Evolutionary conservation across 2,888 invertebrate species (phyloP), one percentile per base, ranked within the genome.

Genomic region (Eristalis pertinax): DNA sequence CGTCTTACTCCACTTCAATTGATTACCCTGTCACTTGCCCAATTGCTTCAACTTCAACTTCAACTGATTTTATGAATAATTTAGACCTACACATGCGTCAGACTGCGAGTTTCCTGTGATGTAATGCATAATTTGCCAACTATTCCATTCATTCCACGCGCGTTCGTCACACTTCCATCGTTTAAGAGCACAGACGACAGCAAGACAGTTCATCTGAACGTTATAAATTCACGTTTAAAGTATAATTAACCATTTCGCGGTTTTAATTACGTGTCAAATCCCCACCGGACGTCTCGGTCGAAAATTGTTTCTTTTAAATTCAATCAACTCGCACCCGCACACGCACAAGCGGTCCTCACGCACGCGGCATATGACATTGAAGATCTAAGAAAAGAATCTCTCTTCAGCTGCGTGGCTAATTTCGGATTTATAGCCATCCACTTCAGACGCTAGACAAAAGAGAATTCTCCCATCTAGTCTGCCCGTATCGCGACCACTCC

Each of bases 301-400:
- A 65, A 79, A 64, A 58, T 22, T 22, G 22, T 65, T 32, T 65
- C 11, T 19, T 68, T 22, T 63, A 76, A 35, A 84, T 72, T 76
- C 63, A 68, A 81, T 81, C 62, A 76, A 85, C 77, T 65, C 64
- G 68, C 69, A 73, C 77, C 64, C 82, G 76, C 76, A 76, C 81
- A 58, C 81, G 43, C 43, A 70, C 19, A 70, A 8, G 4, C 60
- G 32, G 35, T 56, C 32, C 26, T 67, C 50, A 62, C 29, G 38
- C 26, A 83, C 56, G 65, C 77, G 78, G 78, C 83, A 75, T 62
- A 56, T 64, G 78, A 72, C 75, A 86, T 79, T 86, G 86, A 83
- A 35, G 69, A 62, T 79, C 67, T 78, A 75, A 75, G 65, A 79
- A 78, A 75, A 86, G 78, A 74, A 74, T 58, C 24, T 67, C 58